phyloP scores from a whole-genome alignment of 2,888 invertebrate species.

The Tipula confusa region DNA sequence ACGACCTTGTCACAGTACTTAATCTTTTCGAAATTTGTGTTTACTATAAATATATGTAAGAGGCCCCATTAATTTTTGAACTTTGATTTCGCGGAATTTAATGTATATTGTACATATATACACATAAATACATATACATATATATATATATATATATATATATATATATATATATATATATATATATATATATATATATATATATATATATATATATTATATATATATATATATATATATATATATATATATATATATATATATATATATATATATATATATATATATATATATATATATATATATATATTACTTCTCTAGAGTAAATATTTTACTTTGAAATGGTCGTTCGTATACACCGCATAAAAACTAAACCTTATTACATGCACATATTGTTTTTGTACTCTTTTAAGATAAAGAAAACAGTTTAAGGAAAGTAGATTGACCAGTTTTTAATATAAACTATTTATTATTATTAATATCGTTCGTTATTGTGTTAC shows the following conservation, averaged over 20 bases:
- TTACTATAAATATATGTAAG: neutral
- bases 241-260: neutral
- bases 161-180: neutral
- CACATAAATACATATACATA: no score
- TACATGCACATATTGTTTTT: neutral
- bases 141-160: no score
- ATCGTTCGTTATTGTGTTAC: conserved; percentile 20
- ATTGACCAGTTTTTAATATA: conserved; percentile 28
- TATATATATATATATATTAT: neutral
- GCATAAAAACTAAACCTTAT: neutral
- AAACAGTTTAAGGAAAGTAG: conserved; percentile 29
- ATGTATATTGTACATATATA: no score
- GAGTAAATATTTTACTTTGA: neutral
- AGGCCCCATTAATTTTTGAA: neutral
- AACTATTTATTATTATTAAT: conserved; percentile 16
- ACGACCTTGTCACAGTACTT: neutral
- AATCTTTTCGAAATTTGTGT: neutral
- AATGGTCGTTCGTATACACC: neutral
- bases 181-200: neutral
- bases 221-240: neutral
- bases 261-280: neutral
- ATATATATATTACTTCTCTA: neutral
- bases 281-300: neutral
- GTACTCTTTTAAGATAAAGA: neutral
- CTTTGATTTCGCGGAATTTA: neutral